Evolutionary conservation across 2,888 invertebrate genomes (phyloP).

Genomic region (Pyrgus malvae): DNA sequence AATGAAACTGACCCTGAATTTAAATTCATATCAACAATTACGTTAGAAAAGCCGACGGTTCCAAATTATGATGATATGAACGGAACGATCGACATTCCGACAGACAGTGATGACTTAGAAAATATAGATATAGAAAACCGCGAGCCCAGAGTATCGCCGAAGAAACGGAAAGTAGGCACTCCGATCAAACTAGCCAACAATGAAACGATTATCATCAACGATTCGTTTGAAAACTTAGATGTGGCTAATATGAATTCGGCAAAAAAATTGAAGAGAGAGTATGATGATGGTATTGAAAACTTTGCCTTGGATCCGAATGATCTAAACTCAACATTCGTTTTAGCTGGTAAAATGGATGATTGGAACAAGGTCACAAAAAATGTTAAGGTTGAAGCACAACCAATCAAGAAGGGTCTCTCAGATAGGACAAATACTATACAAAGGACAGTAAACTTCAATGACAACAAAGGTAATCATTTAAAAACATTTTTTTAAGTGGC

Average conservation of each 20-base stretch:
- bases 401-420: constrained; percentile 52
- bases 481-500: no score
- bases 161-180: constrained; percentile 64
- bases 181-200: constrained; percentile 64
- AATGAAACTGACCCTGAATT: constrained; percentile 50
- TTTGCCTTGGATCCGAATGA: constrained; percentile 58
- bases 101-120: constrained; percentile 65
- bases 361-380: constrained; percentile 50
- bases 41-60: constrained; percentile 53
- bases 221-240: constrained; percentile 65
- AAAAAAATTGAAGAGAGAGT: constrained; percentile 62
- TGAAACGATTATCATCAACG: constrained; percentile 70
- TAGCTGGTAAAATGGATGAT: constrained; percentile 58
- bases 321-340: constrained; percentile 72
- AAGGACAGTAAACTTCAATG: constrained; percentile 54
- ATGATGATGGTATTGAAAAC: constrained; percentile 52
- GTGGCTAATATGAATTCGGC: constrained; percentile 58
- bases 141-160: constrained; percentile 45
- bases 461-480: constrained; percentile 52
- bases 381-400: constrained; percentile 35
- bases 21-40: constrained; percentile 59
- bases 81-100: constrained; percentile 49
- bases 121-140: constrained; percentile 61
- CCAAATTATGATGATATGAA: constrained; percentile 31
- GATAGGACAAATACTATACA: constrained; percentile 65